Conservation (phyloP, 2,797 vertebrate species). For the Coendou prehensilis region DNA sequence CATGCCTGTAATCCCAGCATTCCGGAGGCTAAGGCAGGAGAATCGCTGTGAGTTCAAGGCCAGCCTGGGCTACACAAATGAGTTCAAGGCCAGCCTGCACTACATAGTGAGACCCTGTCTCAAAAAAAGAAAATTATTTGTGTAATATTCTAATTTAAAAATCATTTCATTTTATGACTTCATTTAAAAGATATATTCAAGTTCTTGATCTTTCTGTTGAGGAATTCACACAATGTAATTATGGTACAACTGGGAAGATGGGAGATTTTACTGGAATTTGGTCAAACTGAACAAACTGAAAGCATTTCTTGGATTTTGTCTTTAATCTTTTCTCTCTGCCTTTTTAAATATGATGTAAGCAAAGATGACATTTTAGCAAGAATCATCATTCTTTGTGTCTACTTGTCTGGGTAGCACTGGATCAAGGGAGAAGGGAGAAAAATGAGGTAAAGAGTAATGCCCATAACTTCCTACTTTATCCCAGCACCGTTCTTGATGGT, state of each 20-base stretch:
- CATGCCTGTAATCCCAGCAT: not conserved
- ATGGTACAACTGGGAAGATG: not conserved
- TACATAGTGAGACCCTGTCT: not conserved
- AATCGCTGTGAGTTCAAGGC: not conserved
- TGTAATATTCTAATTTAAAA: constrained; percentile 19
- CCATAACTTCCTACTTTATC: not conserved
- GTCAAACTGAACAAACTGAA: not conserved
- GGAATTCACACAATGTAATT: not conserved
- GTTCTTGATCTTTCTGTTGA: not conserved
- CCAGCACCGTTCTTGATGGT: not conserved
- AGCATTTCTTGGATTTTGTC: not conserved
- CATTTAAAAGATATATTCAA: constrained; percentile 35
- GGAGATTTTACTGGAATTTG: constrained; percentile 10
- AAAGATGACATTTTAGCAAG: not conserved
- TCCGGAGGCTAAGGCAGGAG: not conserved
- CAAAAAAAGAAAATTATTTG: not conserved
- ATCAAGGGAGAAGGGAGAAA: not conserved
- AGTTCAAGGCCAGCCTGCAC: not conserved
- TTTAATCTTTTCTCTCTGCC: not conserved
- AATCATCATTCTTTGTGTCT: not conserved
- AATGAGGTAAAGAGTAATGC: not conserved
- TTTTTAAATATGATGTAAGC: not conserved
- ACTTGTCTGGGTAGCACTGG: not conserved
- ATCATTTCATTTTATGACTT: not conserved
- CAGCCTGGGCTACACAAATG: not conserved